These are phyloP conservation scores for Neolamprologus multifasciatus DNA, from an alignment of 2,797 vertebrate genomes.

Conservation along the genomic window DNA sequence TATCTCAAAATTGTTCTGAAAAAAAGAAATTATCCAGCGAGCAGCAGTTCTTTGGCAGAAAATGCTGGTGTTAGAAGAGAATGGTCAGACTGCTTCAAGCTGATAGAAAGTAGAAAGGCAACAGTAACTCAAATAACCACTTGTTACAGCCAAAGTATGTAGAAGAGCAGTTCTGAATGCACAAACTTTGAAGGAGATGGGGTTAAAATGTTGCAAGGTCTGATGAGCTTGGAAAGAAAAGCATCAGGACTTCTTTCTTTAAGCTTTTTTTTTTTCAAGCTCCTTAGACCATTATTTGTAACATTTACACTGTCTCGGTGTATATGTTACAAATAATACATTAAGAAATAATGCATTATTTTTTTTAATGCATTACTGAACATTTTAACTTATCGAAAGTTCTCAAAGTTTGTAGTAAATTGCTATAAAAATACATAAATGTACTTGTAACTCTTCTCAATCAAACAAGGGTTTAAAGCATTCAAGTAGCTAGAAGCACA, in stretches of 20 bases:
- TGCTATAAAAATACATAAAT: not conserved
- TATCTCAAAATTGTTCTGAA: not conserved
- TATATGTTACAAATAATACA: not conserved
- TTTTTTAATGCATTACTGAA: not conserved
- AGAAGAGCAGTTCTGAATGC: not conserved
- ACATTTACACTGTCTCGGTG: not conserved
- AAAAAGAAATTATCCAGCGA: not conserved
- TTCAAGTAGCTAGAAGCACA: not conserved
- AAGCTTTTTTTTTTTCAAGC: not conserved
- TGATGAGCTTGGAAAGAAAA: not conserved
- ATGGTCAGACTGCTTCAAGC: not conserved
- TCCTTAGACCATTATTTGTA: not conserved
- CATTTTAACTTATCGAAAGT: not conserved
- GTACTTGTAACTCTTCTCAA: not conserved
- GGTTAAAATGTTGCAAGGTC: not conserved
- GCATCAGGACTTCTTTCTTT: not conserved
- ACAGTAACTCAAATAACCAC: not conserved
- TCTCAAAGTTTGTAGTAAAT: not conserved
- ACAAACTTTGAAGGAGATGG: not conserved
- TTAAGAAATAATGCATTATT: not conserved
- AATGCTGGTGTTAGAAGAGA: conserved; percentile 49
- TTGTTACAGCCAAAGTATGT: not conserved
- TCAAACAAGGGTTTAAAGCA: not conserved
- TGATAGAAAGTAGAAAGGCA: not conserved
- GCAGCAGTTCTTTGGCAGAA: not conserved